Evolutionary conservation across 2,113 vertebrate species (phyloP).

Genomic region (Garra rufa): DNA sequence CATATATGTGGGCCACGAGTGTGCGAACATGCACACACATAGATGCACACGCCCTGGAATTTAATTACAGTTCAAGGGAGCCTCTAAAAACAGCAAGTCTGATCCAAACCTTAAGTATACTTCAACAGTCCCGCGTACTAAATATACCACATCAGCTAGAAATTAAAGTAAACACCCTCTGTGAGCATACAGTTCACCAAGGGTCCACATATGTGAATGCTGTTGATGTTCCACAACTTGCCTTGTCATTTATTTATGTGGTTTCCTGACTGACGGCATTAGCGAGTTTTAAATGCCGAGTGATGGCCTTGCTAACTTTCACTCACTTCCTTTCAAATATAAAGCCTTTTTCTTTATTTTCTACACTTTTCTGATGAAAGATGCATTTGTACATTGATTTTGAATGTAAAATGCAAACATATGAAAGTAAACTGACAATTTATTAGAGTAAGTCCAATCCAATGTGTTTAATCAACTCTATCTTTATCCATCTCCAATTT

Average conservation of each 20-base stretch:
- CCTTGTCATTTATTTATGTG: constrained; percentile 23
- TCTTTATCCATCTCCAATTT: not conserved
- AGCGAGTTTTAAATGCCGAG: not conserved
- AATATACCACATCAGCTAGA: constrained; percentile 65
- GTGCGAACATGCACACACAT: constrained; percentile 46
- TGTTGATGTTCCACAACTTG: constrained; percentile 32
- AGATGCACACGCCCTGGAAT: constrained; percentile 62
- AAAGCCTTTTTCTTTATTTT: not conserved
- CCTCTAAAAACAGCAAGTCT: constrained; percentile 64
- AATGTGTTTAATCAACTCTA: too few species aligned
- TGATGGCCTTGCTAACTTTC: not conserved
- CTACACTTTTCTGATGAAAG: not conserved
- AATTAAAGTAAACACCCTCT: constrained; percentile 61
- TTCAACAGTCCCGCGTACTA: constrained; percentile 61
- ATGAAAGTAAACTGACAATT: not conserved
- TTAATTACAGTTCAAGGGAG: constrained; percentile 71
- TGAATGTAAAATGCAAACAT: not conserved
- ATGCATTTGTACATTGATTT: not conserved
- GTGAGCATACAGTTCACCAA: constrained; percentile 49
- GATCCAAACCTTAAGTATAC: constrained; percentile 72
- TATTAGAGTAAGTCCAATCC: constrained; percentile 3
- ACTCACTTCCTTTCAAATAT: not conserved
- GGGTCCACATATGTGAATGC: constrained; percentile 50
- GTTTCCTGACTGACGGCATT: not conserved
- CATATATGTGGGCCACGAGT: not conserved